Evolutionary conservation across 2,888 invertebrate species (phyloP).

Genomic region (Anticlea derivata): DNA sequence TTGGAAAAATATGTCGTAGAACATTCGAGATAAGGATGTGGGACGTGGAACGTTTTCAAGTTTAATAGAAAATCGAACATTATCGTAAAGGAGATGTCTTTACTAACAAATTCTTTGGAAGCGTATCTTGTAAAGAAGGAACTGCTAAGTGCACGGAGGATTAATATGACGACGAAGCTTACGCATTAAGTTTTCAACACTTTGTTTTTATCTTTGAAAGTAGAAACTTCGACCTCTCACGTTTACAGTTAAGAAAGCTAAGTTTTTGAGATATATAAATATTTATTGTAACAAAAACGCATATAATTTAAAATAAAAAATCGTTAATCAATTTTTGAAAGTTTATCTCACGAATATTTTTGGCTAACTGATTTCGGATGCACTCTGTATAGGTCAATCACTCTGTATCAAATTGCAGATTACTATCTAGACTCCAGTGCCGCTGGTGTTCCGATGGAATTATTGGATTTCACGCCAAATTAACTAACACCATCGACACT

Average conservation of each 20-base stretch:
- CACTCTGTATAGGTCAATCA: slow-evolving; percentile 55
- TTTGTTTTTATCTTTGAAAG: slow-evolving; percentile 21
- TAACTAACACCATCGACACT: slow-evolving; percentile 57
- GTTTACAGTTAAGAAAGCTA: slow-evolving; percentile 11
- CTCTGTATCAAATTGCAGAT: slow-evolving; percentile 72
- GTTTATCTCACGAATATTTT: slow-evolving; percentile 47
- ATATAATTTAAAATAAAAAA: background rate
- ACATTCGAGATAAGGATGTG: slow-evolving; percentile 83
- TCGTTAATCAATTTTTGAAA: slow-evolving; percentile 44
- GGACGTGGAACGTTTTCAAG: slow-evolving; percentile 81
- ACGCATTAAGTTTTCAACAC: slow-evolving; percentile 23
- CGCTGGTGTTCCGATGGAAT: slow-evolving; percentile 76
- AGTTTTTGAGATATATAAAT: slow-evolving; percentile 5
- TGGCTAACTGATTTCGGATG: slow-evolving; percentile 31
- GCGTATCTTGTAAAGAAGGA: slow-evolving; percentile 60
- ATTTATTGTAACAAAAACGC: background rate
- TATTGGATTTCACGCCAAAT: slow-evolving; percentile 77
- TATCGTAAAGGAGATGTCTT: slow-evolving; percentile 82
- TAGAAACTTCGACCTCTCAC: slow-evolving; percentile 18
- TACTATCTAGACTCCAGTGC: slow-evolving; percentile 66
- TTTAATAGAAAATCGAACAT: slow-evolving; percentile 85
- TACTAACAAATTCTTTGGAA: slow-evolving; percentile 80
- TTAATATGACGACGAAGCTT: slow-evolving; percentile 27
- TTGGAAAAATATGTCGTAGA: slow-evolving; percentile 84
- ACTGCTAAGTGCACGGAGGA: slow-evolving; percentile 42